phyloP scores from a whole-genome alignment of 1,140 invertebrate species.

The Andrena cerasifolii region DNA sequence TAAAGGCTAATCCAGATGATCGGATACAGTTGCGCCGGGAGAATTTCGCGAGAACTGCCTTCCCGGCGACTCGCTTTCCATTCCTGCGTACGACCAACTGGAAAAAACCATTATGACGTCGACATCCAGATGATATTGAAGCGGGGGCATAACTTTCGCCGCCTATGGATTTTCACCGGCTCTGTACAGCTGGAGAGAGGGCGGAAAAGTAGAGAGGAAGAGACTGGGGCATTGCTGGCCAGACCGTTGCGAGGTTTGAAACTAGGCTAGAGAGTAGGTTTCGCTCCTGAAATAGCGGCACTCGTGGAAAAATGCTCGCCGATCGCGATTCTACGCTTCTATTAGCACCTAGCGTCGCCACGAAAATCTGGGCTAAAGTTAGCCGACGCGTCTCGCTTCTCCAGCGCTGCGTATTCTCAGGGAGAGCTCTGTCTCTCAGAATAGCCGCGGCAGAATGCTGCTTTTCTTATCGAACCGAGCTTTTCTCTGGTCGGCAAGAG shows the following conservation, averaged over 20 bases:
- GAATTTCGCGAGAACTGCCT: slow-evolving; percentile 47
- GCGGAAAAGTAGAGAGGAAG: background rate
- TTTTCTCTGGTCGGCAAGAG: slow-evolving; percentile 65
- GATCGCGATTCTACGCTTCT: slow-evolving; percentile 35
- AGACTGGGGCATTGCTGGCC: background rate
- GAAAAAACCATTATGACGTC: slow-evolving; percentile 17
- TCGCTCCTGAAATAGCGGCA: slow-evolving; percentile 27
- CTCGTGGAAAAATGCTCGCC: slow-evolving; percentile 19
- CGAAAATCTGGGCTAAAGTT: slow-evolving; percentile 52
- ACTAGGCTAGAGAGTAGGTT: background rate
- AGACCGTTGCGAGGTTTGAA: slow-evolving; percentile 1
- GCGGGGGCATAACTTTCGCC: background rate
- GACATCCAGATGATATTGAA: background rate
- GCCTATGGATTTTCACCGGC: background rate
- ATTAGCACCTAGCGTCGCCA: slow-evolving; percentile 28
- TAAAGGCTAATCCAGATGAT: slow-evolving; percentile 63
- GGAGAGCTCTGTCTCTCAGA: slow-evolving; percentile 48
- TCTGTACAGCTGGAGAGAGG: no score
- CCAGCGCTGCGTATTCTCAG: slow-evolving; percentile 61
- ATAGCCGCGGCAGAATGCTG: slow-evolving; percentile 41
- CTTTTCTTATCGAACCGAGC: slow-evolving; percentile 63
- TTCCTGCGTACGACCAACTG: slow-evolving; percentile 35
- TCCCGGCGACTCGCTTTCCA: slow-evolving; percentile 38
- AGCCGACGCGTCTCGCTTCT: slow-evolving; percentile 40
- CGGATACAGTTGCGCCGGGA: slow-evolving; percentile 26